Evolutionary conservation across 2,797 vertebrate species (phyloP).

Genomic region (Cryptoprocta ferox): DNA sequence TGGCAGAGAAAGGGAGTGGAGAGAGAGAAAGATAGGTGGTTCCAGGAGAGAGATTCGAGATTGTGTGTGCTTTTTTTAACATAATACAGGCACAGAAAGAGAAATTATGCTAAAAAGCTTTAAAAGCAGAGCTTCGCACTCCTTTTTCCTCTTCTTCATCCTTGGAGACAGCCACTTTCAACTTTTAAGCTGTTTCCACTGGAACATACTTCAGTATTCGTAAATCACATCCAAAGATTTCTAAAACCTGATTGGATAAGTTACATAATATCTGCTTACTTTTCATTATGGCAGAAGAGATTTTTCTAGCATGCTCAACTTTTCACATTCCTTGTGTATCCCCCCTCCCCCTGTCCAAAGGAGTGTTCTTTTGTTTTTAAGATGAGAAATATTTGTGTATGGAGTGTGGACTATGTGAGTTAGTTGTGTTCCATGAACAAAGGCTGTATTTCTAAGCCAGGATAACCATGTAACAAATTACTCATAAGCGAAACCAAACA

Average conservation of each 20-base stretch:
- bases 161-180: neutral
- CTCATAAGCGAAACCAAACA: neutral
- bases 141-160: neutral
- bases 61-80: neutral
- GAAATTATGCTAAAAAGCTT: neutral
- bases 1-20: neutral
- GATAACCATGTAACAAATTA: neutral
- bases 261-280: neutral
- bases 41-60: neutral
- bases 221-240: slow-evolving; percentile 19
- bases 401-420: neutral
- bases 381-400: neutral
- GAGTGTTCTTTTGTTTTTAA: slow-evolving; percentile 33
- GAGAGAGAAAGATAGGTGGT: neutral
- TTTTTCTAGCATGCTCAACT: neutral
- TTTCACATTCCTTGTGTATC: neutral
- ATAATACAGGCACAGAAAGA: neutral
- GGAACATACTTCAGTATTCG: neutral
- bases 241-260: neutral
- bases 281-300: neutral
- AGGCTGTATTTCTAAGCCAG: neutral
- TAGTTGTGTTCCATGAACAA: neutral
- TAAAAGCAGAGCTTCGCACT: neutral
- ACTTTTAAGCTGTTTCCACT: slow-evolving; percentile 35
- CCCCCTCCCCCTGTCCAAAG: neutral